A percentile compares a stretch with the other conserved stretches of the same genome.
These are phyloP conservation scores for Ormia ochracea DNA, from an alignment of 2,888 invertebrate species.

Conservation along the genomic window DNA sequence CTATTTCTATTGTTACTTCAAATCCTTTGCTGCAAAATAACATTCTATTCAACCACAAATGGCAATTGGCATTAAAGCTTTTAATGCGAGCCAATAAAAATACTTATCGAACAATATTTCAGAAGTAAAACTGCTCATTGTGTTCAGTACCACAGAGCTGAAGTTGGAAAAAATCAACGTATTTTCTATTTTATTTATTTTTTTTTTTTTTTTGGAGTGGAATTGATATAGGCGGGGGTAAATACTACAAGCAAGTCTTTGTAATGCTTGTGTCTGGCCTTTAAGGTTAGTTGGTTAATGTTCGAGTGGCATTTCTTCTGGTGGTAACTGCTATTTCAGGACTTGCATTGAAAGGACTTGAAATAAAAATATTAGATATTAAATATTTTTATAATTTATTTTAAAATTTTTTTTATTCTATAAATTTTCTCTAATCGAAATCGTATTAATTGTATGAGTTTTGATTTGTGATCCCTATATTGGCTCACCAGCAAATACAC, in stretches of 20 bases:
- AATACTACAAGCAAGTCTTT: neutral
- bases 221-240: neutral
- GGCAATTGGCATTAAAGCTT: constrained; percentile 45
- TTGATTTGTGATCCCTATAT: too few relatives aligned
- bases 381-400: neutral
- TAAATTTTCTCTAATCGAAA: too few relatives aligned
- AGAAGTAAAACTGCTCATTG: neutral
- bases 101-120: constrained; percentile 37
- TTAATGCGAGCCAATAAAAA: constrained; percentile 24
- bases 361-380: too few relatives aligned
- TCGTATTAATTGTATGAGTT: too few relatives aligned
- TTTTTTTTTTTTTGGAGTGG: too few relatives aligned
- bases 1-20: neutral
- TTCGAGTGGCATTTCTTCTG: neutral
- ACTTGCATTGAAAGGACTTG: too few relatives aligned
- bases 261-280: neutral
- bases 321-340: neutral
- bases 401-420: neutral
- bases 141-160: neutral
- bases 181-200: neutral
- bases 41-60: constrained; percentile 27
- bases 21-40: neutral
- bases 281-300: neutral
- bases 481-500: too few relatives aligned
- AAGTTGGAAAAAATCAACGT: neutral